Conservation (phyloP, 2,113 vertebrate genomes). For the Lepus timidus region DNA sequence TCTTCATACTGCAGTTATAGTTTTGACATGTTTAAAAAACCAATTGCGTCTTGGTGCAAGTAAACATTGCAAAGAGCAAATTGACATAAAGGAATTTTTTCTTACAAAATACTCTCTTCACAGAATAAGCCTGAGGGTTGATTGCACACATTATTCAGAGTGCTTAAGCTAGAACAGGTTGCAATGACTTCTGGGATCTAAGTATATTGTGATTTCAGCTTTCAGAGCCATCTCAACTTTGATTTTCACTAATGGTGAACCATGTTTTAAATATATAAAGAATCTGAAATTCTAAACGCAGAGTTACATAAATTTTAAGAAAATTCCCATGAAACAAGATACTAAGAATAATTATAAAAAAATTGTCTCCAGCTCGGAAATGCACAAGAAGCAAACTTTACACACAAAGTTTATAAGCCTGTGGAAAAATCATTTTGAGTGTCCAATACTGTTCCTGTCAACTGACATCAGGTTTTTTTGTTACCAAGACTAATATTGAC, state of each 20-base stretch:
- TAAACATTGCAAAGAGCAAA: background rate
- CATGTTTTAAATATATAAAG: background rate
- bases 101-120: background rate
- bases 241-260: background rate
- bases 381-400: background rate
- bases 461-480: background rate
- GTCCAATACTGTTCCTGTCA: background rate
- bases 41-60: background rate
- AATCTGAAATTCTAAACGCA: background rate
- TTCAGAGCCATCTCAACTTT: background rate
- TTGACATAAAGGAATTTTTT: background rate
- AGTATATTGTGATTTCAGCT: background rate
- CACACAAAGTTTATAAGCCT: background rate
- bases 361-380: background rate
- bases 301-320: background rate
- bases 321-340: background rate
- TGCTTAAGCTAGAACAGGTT: background rate
- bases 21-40: background rate
- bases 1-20: background rate
- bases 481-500: background rate
- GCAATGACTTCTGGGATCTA: background rate
- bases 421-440: constrained; percentile 37
- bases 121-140: background rate
- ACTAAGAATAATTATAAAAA: background rate
- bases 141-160: background rate